A percentile compares a stretch with the other conserved stretches of the same genome.
Evolutionary conservation across 1,140 invertebrate species (phyloP).

Genomic region (Wasmannia auropunctata): DNA sequence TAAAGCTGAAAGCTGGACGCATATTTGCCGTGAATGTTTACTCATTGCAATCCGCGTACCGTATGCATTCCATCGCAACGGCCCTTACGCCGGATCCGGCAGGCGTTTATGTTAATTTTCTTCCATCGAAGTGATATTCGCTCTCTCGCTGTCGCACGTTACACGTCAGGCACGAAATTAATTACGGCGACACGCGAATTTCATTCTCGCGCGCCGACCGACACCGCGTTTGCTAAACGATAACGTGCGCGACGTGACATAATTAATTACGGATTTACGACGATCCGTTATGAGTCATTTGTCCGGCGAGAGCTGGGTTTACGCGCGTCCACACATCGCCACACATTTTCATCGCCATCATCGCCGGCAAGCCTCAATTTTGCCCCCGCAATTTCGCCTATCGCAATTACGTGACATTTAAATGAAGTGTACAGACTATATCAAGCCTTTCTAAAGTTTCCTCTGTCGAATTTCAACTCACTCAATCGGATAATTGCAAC

Average conservation of each 20-base stretch:
- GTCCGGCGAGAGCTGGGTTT: conserved; percentile 11
- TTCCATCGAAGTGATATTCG: conserved; percentile 52
- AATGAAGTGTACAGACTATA: conserved; percentile 5
- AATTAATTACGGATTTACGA: conserved; percentile 60
- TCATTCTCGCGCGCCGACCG: conserved; percentile 48
- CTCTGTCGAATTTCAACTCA: not conserved
- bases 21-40: conserved; percentile 21
- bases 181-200: conserved; percentile 48
- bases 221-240: conserved; percentile 49
- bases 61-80: not conserved
- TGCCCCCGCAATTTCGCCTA: conserved; percentile 17
- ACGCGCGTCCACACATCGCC: conserved; percentile 22
- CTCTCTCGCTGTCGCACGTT: conserved; percentile 26
- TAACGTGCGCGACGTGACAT: conserved; percentile 47
- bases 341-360: conserved; percentile 13
- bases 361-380: conserved; percentile 23
- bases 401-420: conserved; percentile 33
- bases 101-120: conserved; percentile 53
- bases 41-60: not conserved
- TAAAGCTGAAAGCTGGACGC: conserved; percentile 25
- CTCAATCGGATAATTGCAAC: not conserved
- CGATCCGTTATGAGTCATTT: conserved; percentile 55
- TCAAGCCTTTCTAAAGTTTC: not conserved
- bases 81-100: conserved; percentile 5
- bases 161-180: conserved; percentile 47